These are phyloP conservation scores for Holotrichia oblita DNA, from an alignment of 1,140 invertebrate species.

Conservation along the genomic window DNA sequence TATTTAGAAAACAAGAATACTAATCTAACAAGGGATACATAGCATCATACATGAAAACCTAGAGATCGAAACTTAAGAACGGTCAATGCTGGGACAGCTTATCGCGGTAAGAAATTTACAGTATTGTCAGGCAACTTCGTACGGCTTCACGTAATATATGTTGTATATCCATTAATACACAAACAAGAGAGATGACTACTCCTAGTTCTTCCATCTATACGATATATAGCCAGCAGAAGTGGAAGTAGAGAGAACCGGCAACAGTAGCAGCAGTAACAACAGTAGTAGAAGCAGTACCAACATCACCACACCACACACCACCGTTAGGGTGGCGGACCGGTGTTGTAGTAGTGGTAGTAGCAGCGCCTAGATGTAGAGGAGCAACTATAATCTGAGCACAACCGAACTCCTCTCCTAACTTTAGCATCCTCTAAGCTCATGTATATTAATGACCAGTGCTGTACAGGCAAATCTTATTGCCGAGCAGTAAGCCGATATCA, in stretches of 20 bases:
- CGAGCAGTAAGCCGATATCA: slow-evolving; percentile 58
- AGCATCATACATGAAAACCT: background rate
- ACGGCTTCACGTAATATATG: background rate
- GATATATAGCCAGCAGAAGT: slow-evolving; percentile 15
- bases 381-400: slow-evolving; percentile 44
- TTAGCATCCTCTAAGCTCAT: slow-evolving; percentile 55
- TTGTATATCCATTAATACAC: slow-evolving; percentile 34
- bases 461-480: slow-evolving; percentile 61
- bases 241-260: background rate
- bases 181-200: slow-evolving; percentile 25
- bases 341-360: background rate
- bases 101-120: slow-evolving; percentile 21
- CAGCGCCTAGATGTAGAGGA: slow-evolving; percentile 33
- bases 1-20: too few species aligned
- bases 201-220: background rate
- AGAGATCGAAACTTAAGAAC: background rate
- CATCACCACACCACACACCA: background rate
- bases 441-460: slow-evolving; percentile 60
- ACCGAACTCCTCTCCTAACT: slow-evolving; percentile 43
- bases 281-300: background rate
- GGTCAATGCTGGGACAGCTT: background rate
- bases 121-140: slow-evolving; percentile 25
- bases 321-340: slow-evolving; percentile 1
- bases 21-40: too few species aligned
- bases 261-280: background rate